Evolutionary conservation across 2,888 invertebrate genomes (phyloP), one percentile per base, ranked within the genome.

Genomic region (Ichneumoninae sp.): DNA sequence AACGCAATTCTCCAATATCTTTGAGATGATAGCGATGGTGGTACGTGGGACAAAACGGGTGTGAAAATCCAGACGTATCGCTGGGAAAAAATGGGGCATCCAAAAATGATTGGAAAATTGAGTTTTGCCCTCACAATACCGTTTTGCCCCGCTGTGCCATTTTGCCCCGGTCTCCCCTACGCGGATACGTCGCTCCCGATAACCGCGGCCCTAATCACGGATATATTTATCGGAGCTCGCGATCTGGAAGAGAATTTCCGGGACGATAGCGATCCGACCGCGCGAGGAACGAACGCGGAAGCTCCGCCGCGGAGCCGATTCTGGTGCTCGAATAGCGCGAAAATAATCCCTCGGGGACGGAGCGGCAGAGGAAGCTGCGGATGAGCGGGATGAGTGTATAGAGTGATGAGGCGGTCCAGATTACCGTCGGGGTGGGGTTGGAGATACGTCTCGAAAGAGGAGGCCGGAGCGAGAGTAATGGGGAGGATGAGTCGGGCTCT

Each of bases 231-330:
- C 69, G 73, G 50, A 76, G 84, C 5, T 78, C 60, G 73, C 85
- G 85, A 88, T 89, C 85, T 86, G 75, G 75, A 86, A 83, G 82
- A 81, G 81, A 80, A 86, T 87, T 87, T 88, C 86, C 83, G 75
- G 80, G 22, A 76, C 54, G 80, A 83, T 76, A 76, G 60, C 50
- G 70, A 83, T 83, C 83, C 76, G 71, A 73, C 71, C 36, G 40
- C 76, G 36, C 26, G 71, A 71, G 76, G 57, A 57, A 26, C 57
- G 30, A 33, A 66, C 50, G 40, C 76, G 30, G 71, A 76, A 80
- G 66, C 66, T 80, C 52, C 19, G 16, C 66, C 50, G 50, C 10
- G 63, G 22, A 47, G 40, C 33, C 54, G 22, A 40, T 26, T 44
- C 50, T 22, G 71, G 50, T 71, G 50, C 76, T 54, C 74, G 66